phyloP scores from a whole-genome alignment of 2,888 invertebrate species.

The Pediacus dermestoides region DNA sequence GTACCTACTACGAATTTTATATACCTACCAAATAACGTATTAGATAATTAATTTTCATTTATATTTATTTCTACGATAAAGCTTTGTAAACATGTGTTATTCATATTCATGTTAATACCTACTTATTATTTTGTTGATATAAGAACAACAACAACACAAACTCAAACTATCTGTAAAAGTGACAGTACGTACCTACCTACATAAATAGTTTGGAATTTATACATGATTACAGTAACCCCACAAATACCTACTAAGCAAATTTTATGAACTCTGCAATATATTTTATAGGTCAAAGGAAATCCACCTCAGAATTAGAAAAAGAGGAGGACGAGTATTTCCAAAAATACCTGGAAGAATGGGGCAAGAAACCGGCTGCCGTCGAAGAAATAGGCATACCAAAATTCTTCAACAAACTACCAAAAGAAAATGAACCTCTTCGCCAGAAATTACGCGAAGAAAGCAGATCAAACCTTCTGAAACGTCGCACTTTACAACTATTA shows the following conservation, averaged over 20 bases:
- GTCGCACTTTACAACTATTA: constrained; percentile 76
- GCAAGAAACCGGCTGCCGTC: constrained; percentile 18
- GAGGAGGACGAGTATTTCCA: constrained; percentile 40
- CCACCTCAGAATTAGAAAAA: constrained; percentile 36
- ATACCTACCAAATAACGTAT: background rate
- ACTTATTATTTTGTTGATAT: too few relatives aligned
- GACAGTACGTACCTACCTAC: too few relatives aligned
- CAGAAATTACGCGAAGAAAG: constrained; percentile 86
- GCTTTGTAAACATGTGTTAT: too few relatives aligned
- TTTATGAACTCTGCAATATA: background rate
- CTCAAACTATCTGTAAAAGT: too few relatives aligned
- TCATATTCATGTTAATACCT: too few relatives aligned
- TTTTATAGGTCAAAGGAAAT: constrained; percentile 16
- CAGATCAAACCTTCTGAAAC: constrained; percentile 80
- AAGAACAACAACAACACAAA: too few relatives aligned
- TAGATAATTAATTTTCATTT: too few relatives aligned
- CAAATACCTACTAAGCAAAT: constrained; percentile 1
- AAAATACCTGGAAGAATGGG: constrained; percentile 35
- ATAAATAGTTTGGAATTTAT: too few relatives aligned
- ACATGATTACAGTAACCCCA: too few relatives aligned
- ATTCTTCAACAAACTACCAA: constrained; percentile 74
- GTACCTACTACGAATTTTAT: constrained; percentile 37
- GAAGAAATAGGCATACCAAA: constrained; percentile 66
- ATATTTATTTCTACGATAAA: too few relatives aligned
- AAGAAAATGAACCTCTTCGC: constrained; percentile 70